Conservation (phyloP, 2,888 invertebrate genomes). For the Epinotia ramella region DNA sequence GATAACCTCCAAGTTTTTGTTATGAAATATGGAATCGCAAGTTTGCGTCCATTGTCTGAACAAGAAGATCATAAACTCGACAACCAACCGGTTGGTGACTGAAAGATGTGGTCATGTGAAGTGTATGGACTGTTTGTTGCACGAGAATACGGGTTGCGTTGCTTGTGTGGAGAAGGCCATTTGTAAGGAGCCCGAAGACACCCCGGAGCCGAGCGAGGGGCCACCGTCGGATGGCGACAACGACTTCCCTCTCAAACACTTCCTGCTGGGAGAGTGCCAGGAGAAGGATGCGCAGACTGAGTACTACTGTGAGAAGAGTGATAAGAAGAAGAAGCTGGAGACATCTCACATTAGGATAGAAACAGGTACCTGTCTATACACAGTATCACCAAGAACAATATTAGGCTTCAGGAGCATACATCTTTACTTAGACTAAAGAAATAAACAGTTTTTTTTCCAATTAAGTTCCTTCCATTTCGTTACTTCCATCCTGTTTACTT, state of each 20-base stretch:
- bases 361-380: slow-evolving; percentile 59
- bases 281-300: slow-evolving; percentile 49
- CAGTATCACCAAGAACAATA: not conserved
- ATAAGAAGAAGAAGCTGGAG: slow-evolving; percentile 70
- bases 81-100: slow-evolving; percentile 87
- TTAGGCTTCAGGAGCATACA: not conserved
- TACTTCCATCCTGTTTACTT: not conserved
- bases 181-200: slow-evolving; percentile 49
- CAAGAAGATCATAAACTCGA: slow-evolving; percentile 81
- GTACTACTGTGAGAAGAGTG: slow-evolving; percentile 54
- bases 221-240: slow-evolving; percentile 36
- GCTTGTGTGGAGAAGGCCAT: slow-evolving; percentile 71
- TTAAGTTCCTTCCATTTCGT: not conserved
- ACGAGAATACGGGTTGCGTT: slow-evolving; percentile 87
- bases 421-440: not conserved
- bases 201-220: slow-evolving; percentile 46
- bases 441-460: too few relatives aligned
- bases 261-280: not conserved
- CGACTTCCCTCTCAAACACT: slow-evolving; percentile 14
- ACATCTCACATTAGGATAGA: slow-evolving; percentile 73
- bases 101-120: slow-evolving; percentile 91
- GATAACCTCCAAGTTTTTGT: slow-evolving; percentile 50
- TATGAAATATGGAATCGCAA: slow-evolving; percentile 72
- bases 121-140: slow-evolving; percentile 89
- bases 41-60: slow-evolving; percentile 87